phyloP scores from a whole-genome alignment of 35 echinoderm and acorn worm species.

The Acanthaster planci region DNA sequence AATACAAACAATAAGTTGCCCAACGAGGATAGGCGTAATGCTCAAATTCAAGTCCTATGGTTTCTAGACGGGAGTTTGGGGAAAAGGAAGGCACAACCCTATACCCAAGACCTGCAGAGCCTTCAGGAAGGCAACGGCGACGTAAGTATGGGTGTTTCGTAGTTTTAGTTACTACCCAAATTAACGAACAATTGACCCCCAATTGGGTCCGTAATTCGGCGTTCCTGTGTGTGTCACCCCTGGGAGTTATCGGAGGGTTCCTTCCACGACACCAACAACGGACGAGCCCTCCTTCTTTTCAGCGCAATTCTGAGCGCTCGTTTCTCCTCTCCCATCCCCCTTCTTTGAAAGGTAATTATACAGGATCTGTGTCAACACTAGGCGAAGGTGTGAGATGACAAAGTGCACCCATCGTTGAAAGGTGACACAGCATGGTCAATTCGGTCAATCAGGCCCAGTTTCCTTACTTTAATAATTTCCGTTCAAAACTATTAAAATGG shows the following conservation, averaged over 20 bases:
- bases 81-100: too few species aligned
- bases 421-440: too few species aligned
- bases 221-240: conserved; percentile 21
- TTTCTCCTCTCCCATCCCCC: not conserved
- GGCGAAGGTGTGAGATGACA: not conserved
- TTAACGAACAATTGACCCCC: conserved; percentile 22
- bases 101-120: too few species aligned
- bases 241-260: not conserved
- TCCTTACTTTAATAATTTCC: too few species aligned
- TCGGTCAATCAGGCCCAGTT: too few species aligned
- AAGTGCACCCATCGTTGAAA: not conserved
- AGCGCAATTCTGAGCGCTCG: not conserved
- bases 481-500: too few species aligned
- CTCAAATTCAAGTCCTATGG: too few species aligned
- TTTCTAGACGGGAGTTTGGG: too few species aligned
- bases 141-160: conserved; percentile 18
- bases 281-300: too few species aligned
- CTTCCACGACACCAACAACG: not conserved
- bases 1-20: too few species aligned
- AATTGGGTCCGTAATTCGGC: conserved; percentile 5
- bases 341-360: not conserved
- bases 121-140: conserved; percentile 17
- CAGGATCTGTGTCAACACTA: conserved; percentile 3
- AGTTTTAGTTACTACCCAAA: conserved; percentile 1
- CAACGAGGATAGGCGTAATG: too few species aligned